Evolutionary conservation across 1,140 invertebrate species (phyloP).

Genomic region (Leptopilina clavipes): DNA sequence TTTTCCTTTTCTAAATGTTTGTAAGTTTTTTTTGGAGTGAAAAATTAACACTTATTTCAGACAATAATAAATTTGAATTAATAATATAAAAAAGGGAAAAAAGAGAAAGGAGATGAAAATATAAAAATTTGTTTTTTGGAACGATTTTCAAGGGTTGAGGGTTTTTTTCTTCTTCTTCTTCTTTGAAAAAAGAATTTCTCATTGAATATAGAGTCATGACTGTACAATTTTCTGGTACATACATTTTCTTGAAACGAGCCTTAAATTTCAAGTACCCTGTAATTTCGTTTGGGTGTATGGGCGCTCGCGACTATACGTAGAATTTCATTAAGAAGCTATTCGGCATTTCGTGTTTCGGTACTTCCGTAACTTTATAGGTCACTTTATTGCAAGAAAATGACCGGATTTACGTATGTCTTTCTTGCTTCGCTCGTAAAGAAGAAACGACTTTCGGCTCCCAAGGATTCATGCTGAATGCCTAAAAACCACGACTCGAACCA

Average conservation of each 20-base stretch:
- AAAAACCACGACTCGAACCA: slow-evolving; percentile 12
- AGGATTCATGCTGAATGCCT: slow-evolving; percentile 26
- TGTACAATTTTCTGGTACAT: slow-evolving; percentile 26
- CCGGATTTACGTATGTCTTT: slow-evolving; percentile 34
- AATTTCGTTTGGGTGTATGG: slow-evolving; percentile 32
- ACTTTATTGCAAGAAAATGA: slow-evolving; percentile 35
- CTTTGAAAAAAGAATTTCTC: neutral
- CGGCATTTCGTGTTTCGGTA: slow-evolving; percentile 48
- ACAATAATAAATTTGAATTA: no score
- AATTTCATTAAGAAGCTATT: slow-evolving; percentile 53
- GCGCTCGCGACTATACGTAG: slow-evolving; percentile 24
- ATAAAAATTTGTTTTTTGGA: no score
- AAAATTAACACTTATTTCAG: no score
- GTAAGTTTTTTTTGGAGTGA: no score
- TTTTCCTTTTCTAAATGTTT: neutral
- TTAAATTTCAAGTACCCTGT: slow-evolving; percentile 17
- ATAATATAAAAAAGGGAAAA: no score
- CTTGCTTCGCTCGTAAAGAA: slow-evolving; percentile 53
- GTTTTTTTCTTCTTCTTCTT: neutral
- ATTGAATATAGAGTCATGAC: neutral
- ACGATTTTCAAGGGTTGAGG: no score
- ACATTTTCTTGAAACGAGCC: slow-evolving; percentile 14
- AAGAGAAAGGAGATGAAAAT: no score
- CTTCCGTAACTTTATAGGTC: slow-evolving; percentile 44
- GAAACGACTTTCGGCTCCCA: slow-evolving; percentile 35